Evolutionary conservation across 2,113 vertebrate species (phyloP).

Genomic region (Reinhardtius hippoglossoides): DNA sequence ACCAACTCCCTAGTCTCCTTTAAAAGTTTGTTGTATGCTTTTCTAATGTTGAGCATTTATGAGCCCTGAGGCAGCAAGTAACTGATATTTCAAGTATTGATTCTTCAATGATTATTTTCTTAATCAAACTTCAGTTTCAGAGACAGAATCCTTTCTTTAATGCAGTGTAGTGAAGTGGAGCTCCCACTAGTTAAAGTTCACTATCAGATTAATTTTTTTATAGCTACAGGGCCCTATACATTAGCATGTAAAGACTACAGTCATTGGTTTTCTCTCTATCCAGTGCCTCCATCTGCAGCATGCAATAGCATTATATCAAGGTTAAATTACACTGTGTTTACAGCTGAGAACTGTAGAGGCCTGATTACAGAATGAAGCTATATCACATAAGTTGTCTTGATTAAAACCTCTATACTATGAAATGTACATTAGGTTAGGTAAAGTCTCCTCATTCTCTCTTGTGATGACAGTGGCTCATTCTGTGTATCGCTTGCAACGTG

Average conservation of each 20-base stretch:
- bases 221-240: background rate
- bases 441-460: background rate
- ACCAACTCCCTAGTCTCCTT: too few species aligned
- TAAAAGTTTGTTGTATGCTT: too few species aligned
- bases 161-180: too few species aligned
- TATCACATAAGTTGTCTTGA: background rate
- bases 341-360: background rate
- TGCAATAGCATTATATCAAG: background rate
- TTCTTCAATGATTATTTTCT: too few species aligned
- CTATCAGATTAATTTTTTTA: background rate
- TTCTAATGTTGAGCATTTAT: too few species aligned
- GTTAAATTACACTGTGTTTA: slow-evolving; percentile 33
- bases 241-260: too few species aligned
- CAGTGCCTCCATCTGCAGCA: background rate
- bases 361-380: slow-evolving; percentile 20
- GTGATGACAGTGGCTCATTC: slow-evolving; percentile 31
- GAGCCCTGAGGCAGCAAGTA: too few species aligned
- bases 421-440: slow-evolving; percentile 27
- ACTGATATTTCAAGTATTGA: too few species aligned
- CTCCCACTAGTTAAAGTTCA: background rate
- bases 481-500: slow-evolving; percentile 5
- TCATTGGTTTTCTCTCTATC: slow-evolving; percentile 1
- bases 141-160: too few species aligned
- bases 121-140: too few species aligned
- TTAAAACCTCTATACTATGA: slow-evolving; percentile 16